phyloP scores from a whole-genome alignment of 92 coral and sea anemone genomes.

The Zoanthus sociatus region DNA sequence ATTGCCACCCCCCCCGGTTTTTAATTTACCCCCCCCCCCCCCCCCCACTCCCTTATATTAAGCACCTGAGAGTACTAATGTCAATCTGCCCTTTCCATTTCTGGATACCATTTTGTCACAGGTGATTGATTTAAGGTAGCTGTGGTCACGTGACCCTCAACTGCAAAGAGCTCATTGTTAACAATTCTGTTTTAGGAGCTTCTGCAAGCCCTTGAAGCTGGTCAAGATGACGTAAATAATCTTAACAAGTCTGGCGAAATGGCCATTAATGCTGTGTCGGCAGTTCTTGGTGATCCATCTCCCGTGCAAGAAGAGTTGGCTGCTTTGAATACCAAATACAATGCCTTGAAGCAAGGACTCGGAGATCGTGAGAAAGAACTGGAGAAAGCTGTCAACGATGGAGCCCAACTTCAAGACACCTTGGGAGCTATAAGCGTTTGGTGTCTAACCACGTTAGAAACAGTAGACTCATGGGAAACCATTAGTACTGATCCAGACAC shows the following conservation, averaged over 20 bases:
- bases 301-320: conserved; percentile 75
- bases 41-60: too few relatives aligned
- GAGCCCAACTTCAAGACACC: conserved; percentile 79
- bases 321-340: conserved; percentile 62
- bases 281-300: conserved; percentile 72
- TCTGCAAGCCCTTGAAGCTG: conserved; percentile 67
- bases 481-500: conserved; percentile 86
- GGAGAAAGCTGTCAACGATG: conserved; percentile 82
- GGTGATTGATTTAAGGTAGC: too few relatives aligned
- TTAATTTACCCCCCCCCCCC: too few relatives aligned
- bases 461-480: conserved; percentile 83
- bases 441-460: conserved; percentile 65
- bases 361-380: conserved; percentile 76
- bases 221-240: conserved; percentile 68
- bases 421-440: conserved; percentile 85
- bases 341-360: conserved; percentile 70
- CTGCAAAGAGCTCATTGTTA: too few relatives aligned
- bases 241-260: conserved; percentile 64
- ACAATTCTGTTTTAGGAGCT: conserved; percentile 56
- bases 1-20: too few relatives aligned
- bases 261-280: conserved; percentile 51
- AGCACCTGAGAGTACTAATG: too few relatives aligned
- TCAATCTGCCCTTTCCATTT: too few relatives aligned
- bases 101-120: too few relatives aligned
- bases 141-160: too few relatives aligned